phyloP scores from a whole-genome alignment of 2,113 vertebrate genomes.

The Eretmochelys imbricata region DNA sequence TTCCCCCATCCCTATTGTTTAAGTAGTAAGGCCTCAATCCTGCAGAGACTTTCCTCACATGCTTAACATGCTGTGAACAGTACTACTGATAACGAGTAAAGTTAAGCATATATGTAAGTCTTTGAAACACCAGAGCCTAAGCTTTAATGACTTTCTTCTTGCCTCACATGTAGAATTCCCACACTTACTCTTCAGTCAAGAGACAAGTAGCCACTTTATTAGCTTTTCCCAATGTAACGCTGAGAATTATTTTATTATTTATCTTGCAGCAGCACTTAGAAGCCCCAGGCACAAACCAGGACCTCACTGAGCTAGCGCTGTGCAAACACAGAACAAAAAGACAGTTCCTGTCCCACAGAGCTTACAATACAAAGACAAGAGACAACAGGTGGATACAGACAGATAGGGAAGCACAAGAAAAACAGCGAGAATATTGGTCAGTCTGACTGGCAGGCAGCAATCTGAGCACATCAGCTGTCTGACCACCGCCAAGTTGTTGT shows the following conservation, averaged over 20 bases:
- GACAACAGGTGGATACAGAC: neutral
- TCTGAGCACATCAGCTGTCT: neutral
- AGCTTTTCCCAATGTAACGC: neutral
- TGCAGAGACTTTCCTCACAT: neutral
- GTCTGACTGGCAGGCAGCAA: neutral
- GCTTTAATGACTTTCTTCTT: neutral
- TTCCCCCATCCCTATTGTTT: neutral
- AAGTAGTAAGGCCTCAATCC: neutral
- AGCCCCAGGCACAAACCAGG: neutral
- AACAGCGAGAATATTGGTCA: neutral
- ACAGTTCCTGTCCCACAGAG: neutral
- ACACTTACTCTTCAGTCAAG: neutral
- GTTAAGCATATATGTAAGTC: neutral
- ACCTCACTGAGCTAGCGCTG: neutral
- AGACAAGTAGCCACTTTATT: neutral
- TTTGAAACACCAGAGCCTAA: neutral
- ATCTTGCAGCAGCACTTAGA: neutral
- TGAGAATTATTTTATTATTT: neutral
- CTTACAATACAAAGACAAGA: neutral
- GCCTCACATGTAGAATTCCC: neutral
- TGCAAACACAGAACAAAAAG: neutral
- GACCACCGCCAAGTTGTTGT: neutral
- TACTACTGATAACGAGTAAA: neutral
- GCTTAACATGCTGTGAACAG: neutral
- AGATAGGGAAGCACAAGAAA: neutral